These are phyloP conservation scores for Bursaphelenchus mucronatus DNA, from an alignment of 1,140 invertebrate genomes.

Conservation along the genomic window DNA sequence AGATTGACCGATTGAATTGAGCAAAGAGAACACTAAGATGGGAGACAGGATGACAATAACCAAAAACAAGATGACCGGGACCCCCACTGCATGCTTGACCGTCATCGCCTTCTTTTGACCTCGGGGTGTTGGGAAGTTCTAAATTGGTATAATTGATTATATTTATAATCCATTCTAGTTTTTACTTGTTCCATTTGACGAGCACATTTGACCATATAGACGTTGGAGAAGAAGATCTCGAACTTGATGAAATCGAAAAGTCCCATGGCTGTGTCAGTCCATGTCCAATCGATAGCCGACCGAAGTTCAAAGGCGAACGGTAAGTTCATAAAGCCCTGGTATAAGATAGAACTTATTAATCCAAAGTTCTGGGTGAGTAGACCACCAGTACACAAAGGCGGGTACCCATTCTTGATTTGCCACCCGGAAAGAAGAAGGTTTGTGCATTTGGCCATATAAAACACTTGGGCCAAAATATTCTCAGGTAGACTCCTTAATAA, in stretches of 20 bases:
- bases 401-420: slow-evolving; percentile 57
- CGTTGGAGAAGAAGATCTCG: slow-evolving; percentile 67
- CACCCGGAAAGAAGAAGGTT: slow-evolving; percentile 54
- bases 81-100: slow-evolving; percentile 82
- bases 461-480: slow-evolving; percentile 33
- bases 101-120: slow-evolving; percentile 72
- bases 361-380: slow-evolving; percentile 52
- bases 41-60: slow-evolving; percentile 97
- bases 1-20: slow-evolving; percentile 78
- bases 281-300: slow-evolving; percentile 94
- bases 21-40: slow-evolving; percentile 86
- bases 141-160: background rate
- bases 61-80: slow-evolving; percentile 73
- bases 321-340: slow-evolving; percentile 74
- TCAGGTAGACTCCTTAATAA: background rate
- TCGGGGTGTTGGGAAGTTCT: slow-evolving; percentile 61
- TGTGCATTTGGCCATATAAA: slow-evolving; percentile 52
- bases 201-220: slow-evolving; percentile 51
- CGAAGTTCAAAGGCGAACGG: slow-evolving; percentile 93
- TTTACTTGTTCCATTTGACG: slow-evolving; percentile 33
- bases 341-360: slow-evolving; percentile 46
- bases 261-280: slow-evolving; percentile 87
- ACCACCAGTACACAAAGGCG: slow-evolving; percentile 50
- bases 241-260: slow-evolving; percentile 96
- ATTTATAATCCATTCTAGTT: too few species aligned